phyloP scores from a whole-genome alignment of 2,888 invertebrate genomes.

The Dorcus hopei region DNA sequence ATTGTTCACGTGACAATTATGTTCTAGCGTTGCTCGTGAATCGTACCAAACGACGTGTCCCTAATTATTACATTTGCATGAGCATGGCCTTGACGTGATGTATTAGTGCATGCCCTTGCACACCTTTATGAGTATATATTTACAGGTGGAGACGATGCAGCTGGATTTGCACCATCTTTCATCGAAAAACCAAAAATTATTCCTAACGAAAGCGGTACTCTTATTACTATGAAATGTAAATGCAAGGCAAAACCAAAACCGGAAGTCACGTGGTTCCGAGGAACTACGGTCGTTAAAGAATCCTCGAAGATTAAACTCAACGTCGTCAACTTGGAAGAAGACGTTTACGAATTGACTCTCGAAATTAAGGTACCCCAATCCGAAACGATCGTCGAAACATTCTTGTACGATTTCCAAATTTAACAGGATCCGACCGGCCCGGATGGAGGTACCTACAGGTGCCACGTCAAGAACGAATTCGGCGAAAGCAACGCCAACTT shows the following conservation, averaged over 20 bases:
- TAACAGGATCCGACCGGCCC: constrained; percentile 71
- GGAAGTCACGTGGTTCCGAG: constrained; percentile 92
- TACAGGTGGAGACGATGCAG: constrained; percentile 87
- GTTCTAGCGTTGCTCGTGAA: constrained; percentile 21
- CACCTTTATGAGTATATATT: constrained; percentile 24
- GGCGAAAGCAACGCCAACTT: constrained; percentile 97
- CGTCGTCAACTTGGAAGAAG: constrained; percentile 73
- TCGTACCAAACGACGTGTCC: constrained; percentile 12
- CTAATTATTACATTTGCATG: constrained; percentile 41
- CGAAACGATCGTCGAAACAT: neutral
- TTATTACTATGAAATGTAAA: constrained; percentile 96
- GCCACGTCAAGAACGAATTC: constrained; percentile 91
- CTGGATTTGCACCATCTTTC: constrained; percentile 94
- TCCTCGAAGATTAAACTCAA: constrained; percentile 81
- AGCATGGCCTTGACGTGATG: constrained; percentile 45
- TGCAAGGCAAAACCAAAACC: constrained; percentile 95
- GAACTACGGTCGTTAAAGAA: constrained; percentile 80
- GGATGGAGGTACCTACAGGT: constrained; percentile 87
- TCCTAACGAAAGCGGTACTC: constrained; percentile 95
- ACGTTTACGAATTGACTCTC: constrained; percentile 81
- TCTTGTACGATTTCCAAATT: neutral
- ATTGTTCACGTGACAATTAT: constrained; percentile 9
- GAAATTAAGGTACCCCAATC: constrained; percentile 66
- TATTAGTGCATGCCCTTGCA: constrained; percentile 21
- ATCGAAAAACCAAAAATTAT: constrained; percentile 98